Percentiles rank a stretch among this genome's conserved stretches.
These are phyloP conservation scores for Tuberolachnus salignus DNA, from an alignment of 2,888 invertebrate species.

Conservation along the genomic window DNA sequence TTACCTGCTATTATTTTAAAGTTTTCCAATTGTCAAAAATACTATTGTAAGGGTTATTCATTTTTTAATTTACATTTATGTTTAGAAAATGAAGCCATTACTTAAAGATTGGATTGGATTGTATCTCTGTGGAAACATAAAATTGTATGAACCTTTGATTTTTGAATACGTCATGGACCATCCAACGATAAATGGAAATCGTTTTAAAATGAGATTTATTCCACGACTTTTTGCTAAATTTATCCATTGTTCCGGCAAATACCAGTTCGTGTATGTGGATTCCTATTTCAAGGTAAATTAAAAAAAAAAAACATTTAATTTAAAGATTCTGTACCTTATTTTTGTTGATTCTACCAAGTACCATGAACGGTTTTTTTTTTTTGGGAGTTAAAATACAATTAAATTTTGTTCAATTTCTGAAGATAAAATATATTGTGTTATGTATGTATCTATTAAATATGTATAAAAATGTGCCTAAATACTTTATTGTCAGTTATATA, in stretches of 20 bases:
- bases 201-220: conserved; percentile 45
- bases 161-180: conserved; percentile 53
- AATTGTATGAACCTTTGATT: conserved; percentile 46
- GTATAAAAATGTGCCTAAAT: too few species aligned
- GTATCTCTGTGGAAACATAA: conserved; percentile 18
- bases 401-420: too few species aligned
- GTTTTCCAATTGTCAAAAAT: neutral
- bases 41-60: neutral
- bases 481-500: too few species aligned
- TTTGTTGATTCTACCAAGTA: neutral
- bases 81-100: conserved; percentile 40
- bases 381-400: neutral
- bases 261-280: conserved; percentile 45
- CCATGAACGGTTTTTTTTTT: neutral
- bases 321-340: neutral
- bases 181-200: neutral
- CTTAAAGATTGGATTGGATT: conserved; percentile 54
- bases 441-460: too few species aligned
- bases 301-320: too few species aligned
- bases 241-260: conserved; percentile 51
- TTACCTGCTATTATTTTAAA: neutral
- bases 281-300: conserved; percentile 46
- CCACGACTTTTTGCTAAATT: conserved; percentile 44
- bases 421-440: too few species aligned
- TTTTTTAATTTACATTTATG: neutral